Conservation (phyloP, 2,888 invertebrate species). For the Hyalella azteca region DNA sequence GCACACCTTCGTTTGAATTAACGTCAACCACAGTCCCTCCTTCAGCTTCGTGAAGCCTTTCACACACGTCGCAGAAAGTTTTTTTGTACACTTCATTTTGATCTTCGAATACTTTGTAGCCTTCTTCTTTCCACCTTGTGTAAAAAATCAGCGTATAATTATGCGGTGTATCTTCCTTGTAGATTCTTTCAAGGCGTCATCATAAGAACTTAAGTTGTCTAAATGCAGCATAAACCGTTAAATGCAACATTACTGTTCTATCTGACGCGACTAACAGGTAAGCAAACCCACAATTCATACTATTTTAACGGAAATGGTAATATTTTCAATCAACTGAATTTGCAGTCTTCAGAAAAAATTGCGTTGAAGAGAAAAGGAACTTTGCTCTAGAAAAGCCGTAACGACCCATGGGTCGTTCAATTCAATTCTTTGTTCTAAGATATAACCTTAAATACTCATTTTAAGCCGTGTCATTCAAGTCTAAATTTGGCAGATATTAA, state of each 20-base stretch:
- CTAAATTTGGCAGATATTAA: too few relatives aligned
- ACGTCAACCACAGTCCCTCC: neutral
- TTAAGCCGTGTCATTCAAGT: too few relatives aligned
- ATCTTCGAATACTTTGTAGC: slow-evolving; percentile 20
- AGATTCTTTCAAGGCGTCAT: neutral
- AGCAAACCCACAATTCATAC: neutral
- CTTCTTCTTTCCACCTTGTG: slow-evolving; percentile 43
- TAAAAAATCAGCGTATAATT: neutral
- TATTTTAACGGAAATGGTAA: neutral
- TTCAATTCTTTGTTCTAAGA: too few relatives aligned
- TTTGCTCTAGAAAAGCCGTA: too few relatives aligned
- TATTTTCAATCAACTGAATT: too few relatives aligned
- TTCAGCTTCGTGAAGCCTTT: slow-evolving; percentile 43
- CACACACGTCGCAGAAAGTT: slow-evolving; percentile 45
- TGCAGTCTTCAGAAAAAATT: too few relatives aligned
- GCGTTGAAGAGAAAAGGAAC: too few relatives aligned
- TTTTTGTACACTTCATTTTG: slow-evolving; percentile 8
- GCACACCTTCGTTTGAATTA: neutral
- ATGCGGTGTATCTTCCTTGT: neutral
- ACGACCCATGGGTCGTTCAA: too few relatives aligned
- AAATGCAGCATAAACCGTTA: neutral
- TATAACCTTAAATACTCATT: too few relatives aligned
- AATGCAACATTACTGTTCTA: neutral
- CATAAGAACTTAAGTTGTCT: neutral
- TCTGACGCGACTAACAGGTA: neutral